phyloP scores from a whole-genome alignment of 2,888 invertebrate genomes.

The Syrista parreyssii region DNA sequence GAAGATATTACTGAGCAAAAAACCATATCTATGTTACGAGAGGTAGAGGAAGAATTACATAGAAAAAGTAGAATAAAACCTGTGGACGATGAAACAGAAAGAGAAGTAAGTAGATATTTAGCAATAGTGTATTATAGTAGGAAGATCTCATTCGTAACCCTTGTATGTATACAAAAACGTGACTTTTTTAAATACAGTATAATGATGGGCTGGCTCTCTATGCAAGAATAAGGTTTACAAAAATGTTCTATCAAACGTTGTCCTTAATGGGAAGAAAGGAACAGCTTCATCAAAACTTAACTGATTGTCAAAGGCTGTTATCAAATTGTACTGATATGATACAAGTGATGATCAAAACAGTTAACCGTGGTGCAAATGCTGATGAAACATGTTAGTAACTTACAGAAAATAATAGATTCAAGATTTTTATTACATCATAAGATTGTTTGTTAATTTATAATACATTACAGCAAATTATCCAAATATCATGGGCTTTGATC shows the following conservation, averaged over 20 bases:
- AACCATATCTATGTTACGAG: constrained; percentile 84
- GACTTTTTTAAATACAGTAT: constrained; percentile 54
- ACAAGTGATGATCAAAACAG: constrained; percentile 81
- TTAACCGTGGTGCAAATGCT: constrained; percentile 79
- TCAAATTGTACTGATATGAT: constrained; percentile 86
- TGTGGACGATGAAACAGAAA: constrained; percentile 62
- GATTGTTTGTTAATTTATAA: background rate
- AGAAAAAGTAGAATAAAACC: constrained; percentile 75
- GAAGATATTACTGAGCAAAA: constrained; percentile 85
- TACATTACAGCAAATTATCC: constrained; percentile 73
- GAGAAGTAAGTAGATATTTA: constrained; percentile 56
- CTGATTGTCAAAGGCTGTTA: constrained; percentile 85
- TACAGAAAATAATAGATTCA: constrained; percentile 24
- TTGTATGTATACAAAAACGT: background rate
- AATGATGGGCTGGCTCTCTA: constrained; percentile 77
- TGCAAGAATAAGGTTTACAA: constrained; percentile 86
- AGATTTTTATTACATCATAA: background rate
- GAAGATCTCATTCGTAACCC: background rate
- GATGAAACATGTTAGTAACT: constrained; percentile 70
- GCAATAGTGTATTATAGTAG: background rate
- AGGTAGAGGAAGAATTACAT: constrained; percentile 91
- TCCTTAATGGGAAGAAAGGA: constrained; percentile 77
- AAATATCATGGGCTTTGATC: constrained; percentile 94
- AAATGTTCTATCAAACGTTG: constrained; percentile 87
- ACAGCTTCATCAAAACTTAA: constrained; percentile 73